Base-by-base conservation (phyloP, 2,797 vertebrate species). In the Acipenser oxyrinchus region DNA sequence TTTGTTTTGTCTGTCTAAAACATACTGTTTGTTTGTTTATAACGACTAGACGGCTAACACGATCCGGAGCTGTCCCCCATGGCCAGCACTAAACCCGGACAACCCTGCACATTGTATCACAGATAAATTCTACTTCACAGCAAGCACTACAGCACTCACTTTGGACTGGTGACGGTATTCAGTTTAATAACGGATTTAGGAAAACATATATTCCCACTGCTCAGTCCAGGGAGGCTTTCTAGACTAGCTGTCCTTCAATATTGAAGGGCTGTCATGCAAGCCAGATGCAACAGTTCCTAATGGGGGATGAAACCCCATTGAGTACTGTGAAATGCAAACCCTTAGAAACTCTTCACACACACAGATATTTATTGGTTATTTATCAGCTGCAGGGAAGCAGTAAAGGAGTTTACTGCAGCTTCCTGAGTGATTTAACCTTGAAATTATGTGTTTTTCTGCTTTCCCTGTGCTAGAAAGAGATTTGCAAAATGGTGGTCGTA, bases 321-420 rank as follows among this genome's bases (percentile, higher is more conserved):
- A 61, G 6, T 23, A 8, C 60, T 61, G 60, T 3, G 60, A 61
- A 61, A 61, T 18, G 15, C 60, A 6, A 61, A 15, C 15, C 60
- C 37, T 48, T 15, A 15, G 15, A 61, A 61, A 18, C 5, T 23
- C 60, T 61, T 61, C 23, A 15, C 15, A 61, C n/a, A 23, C 15
- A 23, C n/a, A 6, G 60, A 61, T 61, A 23, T 61, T 61, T 61
- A 61, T 48, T 61, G 37, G 60, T 61, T 61, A 61, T 61, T 61
- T 61, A 61, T 61, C 60, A 61, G 4, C 11, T 4, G 55, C 55
- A 12, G 55, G 11, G 13, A 57, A 57, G 55, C 11, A 11, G 5
- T 57, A 57, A 57, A 57, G 7, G 55, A 6, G 7, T 57, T 57
- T 57, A 57, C 11, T 57, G 55, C 55, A 57, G 10, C 13, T 57